phyloP scores from a whole-genome alignment of 2,888 invertebrate species.

The Yponomeuta sedellus region DNA sequence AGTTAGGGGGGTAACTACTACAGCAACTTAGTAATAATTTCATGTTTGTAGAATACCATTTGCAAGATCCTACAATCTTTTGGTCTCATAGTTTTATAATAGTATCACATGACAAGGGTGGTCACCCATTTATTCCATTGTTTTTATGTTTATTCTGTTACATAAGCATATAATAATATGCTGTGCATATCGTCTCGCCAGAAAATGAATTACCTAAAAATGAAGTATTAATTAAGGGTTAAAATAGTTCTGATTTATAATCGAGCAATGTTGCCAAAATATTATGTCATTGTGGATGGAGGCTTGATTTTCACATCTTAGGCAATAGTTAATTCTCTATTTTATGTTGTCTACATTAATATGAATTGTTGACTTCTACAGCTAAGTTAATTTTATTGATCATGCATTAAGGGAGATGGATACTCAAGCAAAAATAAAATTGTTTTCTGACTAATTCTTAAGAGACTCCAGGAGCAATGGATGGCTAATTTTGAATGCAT shows the following conservation, averaged over 20 bases:
- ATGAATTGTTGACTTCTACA: background rate
- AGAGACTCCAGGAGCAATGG: background rate
- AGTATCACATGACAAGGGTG: constrained; percentile 9
- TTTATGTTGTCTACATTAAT: background rate
- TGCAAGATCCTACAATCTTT: background rate
- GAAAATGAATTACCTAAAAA: background rate
- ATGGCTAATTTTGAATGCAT: background rate
- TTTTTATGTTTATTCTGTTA: background rate
- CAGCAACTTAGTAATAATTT: background rate
- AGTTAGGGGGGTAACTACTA: constrained; percentile 74
- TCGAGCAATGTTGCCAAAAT: background rate
- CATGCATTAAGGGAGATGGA: background rate
- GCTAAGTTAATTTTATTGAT: background rate
- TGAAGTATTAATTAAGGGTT: background rate
- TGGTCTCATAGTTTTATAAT: background rate
- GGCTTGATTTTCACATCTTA: background rate
- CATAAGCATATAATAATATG: background rate
- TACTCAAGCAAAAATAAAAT: too few relatives aligned
- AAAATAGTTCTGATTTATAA: background rate
- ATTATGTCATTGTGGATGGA: background rate
- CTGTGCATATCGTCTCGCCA: background rate
- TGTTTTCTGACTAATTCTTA: background rate
- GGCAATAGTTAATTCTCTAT: background rate
- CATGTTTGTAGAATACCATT: background rate
- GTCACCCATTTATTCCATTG: constrained; percentile 6